Evolutionary conservation across 1,140 invertebrate genomes (phyloP), one percentile per base, ranked within the genome.

Genomic region (Drosophila fuyamai): DNA sequence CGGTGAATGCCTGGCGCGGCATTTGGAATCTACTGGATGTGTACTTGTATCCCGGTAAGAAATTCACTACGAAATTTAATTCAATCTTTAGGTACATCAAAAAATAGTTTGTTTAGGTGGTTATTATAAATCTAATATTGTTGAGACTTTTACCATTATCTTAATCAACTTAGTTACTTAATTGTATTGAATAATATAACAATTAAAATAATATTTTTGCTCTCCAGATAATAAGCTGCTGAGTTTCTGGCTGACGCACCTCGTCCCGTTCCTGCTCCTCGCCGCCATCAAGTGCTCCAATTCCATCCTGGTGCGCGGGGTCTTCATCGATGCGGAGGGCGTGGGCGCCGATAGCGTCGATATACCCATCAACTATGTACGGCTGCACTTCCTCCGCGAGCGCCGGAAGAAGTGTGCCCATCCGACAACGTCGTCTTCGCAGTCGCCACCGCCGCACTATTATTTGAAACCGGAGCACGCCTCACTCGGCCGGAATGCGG

Each of bases 1-100:
- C 96, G 1, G 95, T 97, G 29, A 97, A 97, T 92, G 95, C 97
- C 0, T 98, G 97, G 97, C 94, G 97, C 48, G 97, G 97, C 6
- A 94, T 97, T 35, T 97, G 97, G 97, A 95, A 94, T 62, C 81
- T 96, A 16, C 93, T 97, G 1, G 96, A 97, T 89, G 92, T 96
- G n/a, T 97, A 96, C 92, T 93, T 97, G 46, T 94, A 97, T 53
- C 96, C 96, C 93, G 94, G 95, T 95, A 90, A 76, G 38, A 8
- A 4, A n/a, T 16, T 14, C 29, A 9, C 4, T 18, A 12, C 9
- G 10, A 38, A 12, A 13, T 38, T 3, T 0, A 38, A 7, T 32
- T 32, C 1, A 38, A 7, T 32, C 2, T 8, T 32, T 32, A 32
- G 1, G 8, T 32, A 32, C 7, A 1, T 4, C 6, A 32, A 32